Evolutionary conservation across 2,113 vertebrate genomes (phyloP).

Genomic region (Panthera tigris): DNA sequence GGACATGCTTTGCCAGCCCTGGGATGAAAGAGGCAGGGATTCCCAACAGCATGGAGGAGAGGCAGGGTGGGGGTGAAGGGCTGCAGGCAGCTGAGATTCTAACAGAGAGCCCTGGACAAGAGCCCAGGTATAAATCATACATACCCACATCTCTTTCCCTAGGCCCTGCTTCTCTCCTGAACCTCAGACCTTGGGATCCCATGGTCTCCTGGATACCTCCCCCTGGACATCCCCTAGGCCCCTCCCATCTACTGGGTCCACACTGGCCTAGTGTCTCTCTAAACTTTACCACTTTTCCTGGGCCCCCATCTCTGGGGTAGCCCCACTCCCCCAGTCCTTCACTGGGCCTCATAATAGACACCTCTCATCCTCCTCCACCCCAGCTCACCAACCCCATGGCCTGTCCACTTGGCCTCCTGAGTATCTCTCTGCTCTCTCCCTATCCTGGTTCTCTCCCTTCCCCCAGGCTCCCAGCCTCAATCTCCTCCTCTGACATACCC

Average conservation of each 20-base stretch:
- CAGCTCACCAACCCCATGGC: neutral
- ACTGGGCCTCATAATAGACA: neutral
- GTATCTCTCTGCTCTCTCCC: neutral
- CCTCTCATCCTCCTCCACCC: neutral
- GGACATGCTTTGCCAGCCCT: neutral
- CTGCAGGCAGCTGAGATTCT: neutral
- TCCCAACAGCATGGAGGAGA: neutral
- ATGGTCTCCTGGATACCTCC: neutral
- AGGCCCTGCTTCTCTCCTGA: neutral
- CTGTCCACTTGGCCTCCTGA: neutral
- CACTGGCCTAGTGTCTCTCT: neutral
- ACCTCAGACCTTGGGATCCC: neutral
- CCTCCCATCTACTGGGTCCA: neutral
- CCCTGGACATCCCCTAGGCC: neutral
- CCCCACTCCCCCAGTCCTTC: neutral
- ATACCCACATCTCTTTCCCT: neutral
- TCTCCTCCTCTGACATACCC: slow-evolving; percentile 2
- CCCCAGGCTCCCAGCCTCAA: neutral
- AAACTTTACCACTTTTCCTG: neutral
- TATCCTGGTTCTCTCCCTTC: neutral
- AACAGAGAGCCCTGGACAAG: neutral
- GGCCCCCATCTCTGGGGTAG: neutral
- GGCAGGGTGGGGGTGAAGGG: neutral
- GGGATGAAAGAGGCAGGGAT: neutral
- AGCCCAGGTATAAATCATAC: neutral